phyloP scores from a whole-genome alignment of 2,113 vertebrate genomes.

The Puffinus mauretanicus region DNA sequence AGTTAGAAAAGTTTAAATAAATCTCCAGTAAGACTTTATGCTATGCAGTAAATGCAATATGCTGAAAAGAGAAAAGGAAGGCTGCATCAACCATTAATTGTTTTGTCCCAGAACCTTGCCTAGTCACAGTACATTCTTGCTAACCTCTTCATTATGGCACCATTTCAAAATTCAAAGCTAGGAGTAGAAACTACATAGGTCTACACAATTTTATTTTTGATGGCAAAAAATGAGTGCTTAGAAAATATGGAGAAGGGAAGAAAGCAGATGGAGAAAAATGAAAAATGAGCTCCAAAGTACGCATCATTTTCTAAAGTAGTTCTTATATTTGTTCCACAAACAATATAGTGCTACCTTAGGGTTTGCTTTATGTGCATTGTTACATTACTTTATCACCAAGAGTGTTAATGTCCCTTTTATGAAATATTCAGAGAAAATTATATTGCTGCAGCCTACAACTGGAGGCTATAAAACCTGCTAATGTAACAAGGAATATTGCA shows the following conservation, averaged over 20 bases:
- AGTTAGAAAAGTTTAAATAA: background rate
- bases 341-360: background rate
- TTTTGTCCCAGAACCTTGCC: background rate
- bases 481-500: background rate
- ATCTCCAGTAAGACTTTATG: background rate
- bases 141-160: background rate
- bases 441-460: background rate
- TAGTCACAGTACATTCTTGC: background rate
- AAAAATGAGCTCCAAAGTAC: background rate
- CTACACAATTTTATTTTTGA: background rate
- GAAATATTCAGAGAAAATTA: slow-evolving; percentile 1
- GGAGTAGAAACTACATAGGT: background rate
- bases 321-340: background rate
- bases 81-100: background rate
- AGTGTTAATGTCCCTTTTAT: background rate
- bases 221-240: background rate
- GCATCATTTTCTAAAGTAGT: background rate
- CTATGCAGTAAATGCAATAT: background rate
- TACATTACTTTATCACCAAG: background rate
- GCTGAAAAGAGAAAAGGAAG: background rate
- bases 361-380: background rate
- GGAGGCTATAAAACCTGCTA: background rate
- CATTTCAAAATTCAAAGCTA: background rate
- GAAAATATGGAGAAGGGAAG: background rate
- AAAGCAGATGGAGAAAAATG: background rate